Evolutionary conservation across 2,888 invertebrate species (phyloP), one percentile per base, ranked within the genome.

Genomic region (Leucoma salicis): DNA sequence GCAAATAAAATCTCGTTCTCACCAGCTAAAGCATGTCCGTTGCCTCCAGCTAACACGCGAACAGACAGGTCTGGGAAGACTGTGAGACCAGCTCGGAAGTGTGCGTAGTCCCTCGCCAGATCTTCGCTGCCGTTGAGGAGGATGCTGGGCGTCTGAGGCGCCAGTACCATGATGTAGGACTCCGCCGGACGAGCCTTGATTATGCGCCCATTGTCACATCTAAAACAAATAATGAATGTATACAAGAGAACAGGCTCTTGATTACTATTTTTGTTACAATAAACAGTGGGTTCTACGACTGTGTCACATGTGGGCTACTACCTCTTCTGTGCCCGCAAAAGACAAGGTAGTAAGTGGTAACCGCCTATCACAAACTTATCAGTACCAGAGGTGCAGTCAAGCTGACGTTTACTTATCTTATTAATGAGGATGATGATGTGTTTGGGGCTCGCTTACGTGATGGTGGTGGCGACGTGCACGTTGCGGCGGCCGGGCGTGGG

Each of bases 401-500:
- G n/a, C n/a, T n/a, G n/a, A n/a, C n/a, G n/a, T n/a, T n/a, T n/a
- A n/a, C n/a, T n/a, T n/a, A n/a, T n/a, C n/a, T n/a, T n/a, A n/a
- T n/a, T n/a, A n/a, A n/a, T n/a, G 21, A 2, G 10, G 11, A 18
- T 13, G 4, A 8, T 13, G 1, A 2, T n/a, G 27, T 6, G 7
- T 6, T 8, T 16, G n/a, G n/a, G 10, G n/a, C 2, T 5, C 31
- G 82, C 92, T 85, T 65, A 95, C 93, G 91, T 92, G 57, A 97
- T 94, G 45, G 94, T 94, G 2, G 97, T 97, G 31, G 93, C 93
- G 10, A 98, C 90, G 58, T 94, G 93, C 66, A 97, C 92, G 73
- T 96, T 97, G 14, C 99, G 91, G 3, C 98, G 91, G 3, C 99
- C 99, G 3, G 98, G 97, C n/a, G 98, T 98, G 11, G 99, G 98